These are phyloP conservation scores for Carlito syrichta DNA, from an alignment of 2,113 vertebrate species.

Conservation along the genomic window DNA sequence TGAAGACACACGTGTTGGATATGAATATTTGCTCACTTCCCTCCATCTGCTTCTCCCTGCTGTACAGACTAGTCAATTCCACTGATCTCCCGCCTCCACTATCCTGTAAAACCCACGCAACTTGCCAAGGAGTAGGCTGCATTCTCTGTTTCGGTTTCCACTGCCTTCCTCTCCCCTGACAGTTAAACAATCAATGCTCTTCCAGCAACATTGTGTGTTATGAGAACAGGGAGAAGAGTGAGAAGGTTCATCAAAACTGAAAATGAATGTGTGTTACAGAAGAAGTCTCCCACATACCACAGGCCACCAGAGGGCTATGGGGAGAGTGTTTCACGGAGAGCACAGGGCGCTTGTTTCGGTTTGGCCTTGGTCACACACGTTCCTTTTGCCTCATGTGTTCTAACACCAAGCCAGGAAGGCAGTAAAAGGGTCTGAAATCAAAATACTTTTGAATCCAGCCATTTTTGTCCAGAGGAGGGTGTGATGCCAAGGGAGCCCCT, in stretches of 20 bases:
- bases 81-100: no score
- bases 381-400: no score
- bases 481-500: fast-evolving
- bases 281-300: no score
- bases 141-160: no score
- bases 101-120: not conserved
- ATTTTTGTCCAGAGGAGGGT: not conserved
- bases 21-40: not conserved
- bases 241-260: not conserved
- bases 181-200: not conserved
- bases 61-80: not conserved
- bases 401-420: not conserved
- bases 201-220: not conserved
- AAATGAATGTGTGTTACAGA: no score
- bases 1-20: not conserved
- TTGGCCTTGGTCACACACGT: not conserved
- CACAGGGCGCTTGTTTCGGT: not conserved
- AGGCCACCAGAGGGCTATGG: not conserved
- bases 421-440: not conserved
- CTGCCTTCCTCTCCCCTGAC: no score
- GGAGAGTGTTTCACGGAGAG: not conserved
- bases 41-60: not conserved
- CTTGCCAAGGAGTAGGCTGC: no score
- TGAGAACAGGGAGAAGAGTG: not conserved
- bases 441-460: fast-evolving